Evolutionary conservation across 2,797 vertebrate species (phyloP).

Genomic region (Epinephelus malabaricus): DNA sequence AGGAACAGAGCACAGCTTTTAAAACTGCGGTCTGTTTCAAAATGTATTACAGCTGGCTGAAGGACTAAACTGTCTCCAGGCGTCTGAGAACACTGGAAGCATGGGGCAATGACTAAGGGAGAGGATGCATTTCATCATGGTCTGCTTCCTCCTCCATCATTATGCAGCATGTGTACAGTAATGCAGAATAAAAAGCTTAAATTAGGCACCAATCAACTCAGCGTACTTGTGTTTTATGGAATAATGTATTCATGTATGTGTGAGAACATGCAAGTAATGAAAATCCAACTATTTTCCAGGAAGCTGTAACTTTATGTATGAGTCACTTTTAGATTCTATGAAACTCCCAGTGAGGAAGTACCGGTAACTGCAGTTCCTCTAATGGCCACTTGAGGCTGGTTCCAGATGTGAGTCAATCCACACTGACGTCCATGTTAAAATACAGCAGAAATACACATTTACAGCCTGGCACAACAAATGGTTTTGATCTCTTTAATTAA

Average conservation of each 20-base stretch:
- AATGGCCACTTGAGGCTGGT: too few species aligned
- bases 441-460: too few species aligned
- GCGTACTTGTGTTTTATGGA: constrained; percentile 15
- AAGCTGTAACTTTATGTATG: too few species aligned
- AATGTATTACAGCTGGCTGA: constrained; percentile 26
- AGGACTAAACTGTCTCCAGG: constrained; percentile 28
- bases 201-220: constrained; percentile 50
- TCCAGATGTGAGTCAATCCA: too few species aligned
- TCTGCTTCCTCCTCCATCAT: constrained; percentile 35
- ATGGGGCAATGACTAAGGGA: constrained; percentile 29
- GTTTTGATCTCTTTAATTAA: too few species aligned
- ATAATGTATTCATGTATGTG: constrained; percentile 2
- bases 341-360: too few species aligned
- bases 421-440: too few species aligned
- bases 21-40: constrained; percentile 2
- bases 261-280: not conserved
- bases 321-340: too few species aligned
- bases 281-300: not conserved
- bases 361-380: too few species aligned
- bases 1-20: constrained; percentile 44
- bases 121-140: constrained; percentile 32
- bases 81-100: constrained; percentile 6
- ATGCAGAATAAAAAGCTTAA: constrained; percentile 50
- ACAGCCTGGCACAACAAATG: too few species aligned
- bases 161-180: constrained; percentile 31